Conservation (phyloP, 2,888 invertebrate genomes). For the Dolichomitus sp. region DNA sequence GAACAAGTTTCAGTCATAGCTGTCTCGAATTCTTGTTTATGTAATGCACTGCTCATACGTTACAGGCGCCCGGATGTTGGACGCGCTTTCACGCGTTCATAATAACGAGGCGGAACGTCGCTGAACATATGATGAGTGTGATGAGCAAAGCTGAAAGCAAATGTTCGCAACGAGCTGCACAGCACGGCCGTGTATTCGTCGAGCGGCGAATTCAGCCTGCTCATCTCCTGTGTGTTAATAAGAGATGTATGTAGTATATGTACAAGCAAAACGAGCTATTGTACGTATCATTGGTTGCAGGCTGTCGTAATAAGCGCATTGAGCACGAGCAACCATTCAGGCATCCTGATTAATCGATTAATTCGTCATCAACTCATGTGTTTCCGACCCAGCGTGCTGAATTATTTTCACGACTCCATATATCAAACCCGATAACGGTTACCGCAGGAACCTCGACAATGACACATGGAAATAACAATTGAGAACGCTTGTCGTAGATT, state of each 20-base stretch:
- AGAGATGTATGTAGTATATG: not conserved
- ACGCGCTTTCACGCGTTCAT: conserved; percentile 37
- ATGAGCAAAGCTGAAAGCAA: conserved; percentile 49
- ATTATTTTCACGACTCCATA: conserved; percentile 46
- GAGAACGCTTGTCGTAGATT: conserved; percentile 16
- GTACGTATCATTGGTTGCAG: not conserved
- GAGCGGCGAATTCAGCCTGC: not conserved
- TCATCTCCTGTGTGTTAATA: conserved; percentile 11
- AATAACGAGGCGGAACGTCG: conserved; percentile 34
- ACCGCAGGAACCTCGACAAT: conserved; percentile 26
- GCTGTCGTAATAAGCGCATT: conserved; percentile 50
- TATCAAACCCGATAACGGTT: conserved; percentile 41
- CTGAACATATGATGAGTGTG: conserved; percentile 26
- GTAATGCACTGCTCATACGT: not conserved
- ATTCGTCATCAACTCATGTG: conserved; percentile 54
- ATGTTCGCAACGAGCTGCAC: conserved; percentile 16
- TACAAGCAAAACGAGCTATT: not conserved
- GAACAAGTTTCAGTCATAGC: not conserved
- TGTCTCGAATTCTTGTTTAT: not conserved
- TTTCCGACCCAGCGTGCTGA: conserved; percentile 26
- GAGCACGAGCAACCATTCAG: conserved; percentile 31
- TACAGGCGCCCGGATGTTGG: conserved; percentile 29
- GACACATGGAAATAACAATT: conserved; percentile 24
- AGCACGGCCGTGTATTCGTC: conserved; percentile 17
- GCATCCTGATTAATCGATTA: conserved; percentile 58